A percentile compares a stretch with the other conserved stretches of the same genome.
These are phyloP conservation scores for Galemys pyrenaicus DNA, from an alignment of 2,113 vertebrate genomes.

Conservation along the genomic window DNA sequence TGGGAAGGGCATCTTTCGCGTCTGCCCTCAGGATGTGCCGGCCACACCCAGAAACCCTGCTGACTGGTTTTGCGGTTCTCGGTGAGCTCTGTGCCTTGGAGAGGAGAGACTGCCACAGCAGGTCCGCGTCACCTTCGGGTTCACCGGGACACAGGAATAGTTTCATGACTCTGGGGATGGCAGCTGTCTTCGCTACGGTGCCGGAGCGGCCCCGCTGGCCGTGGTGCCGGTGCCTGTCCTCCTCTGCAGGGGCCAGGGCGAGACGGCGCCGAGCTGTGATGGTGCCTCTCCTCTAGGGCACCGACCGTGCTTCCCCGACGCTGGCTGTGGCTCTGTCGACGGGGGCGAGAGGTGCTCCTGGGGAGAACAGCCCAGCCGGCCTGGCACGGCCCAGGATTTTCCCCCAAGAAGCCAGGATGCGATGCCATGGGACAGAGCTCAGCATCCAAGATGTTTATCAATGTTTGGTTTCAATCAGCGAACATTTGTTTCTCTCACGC, in stretches of 20 bases:
- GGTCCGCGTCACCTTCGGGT: neutral
- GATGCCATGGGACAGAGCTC: neutral
- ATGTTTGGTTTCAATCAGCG: constrained; percentile 18
- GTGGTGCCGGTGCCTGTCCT: neutral
- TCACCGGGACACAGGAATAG: neutral
- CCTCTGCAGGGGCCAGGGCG: fast-evolving
- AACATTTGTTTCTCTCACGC: neutral
- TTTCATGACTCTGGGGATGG: neutral
- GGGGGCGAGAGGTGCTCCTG: neutral
- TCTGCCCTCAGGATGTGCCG: neutral
- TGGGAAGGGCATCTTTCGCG: neutral
- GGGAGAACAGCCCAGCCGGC: neutral
- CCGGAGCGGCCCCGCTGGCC: neutral
- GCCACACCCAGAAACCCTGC: neutral
- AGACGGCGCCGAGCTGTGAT: fast-evolving
- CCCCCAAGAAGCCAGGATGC: constrained; percentile 38
- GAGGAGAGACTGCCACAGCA: neutral
- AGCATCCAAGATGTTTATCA: neutral
- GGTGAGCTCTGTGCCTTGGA: neutral
- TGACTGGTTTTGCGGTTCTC: neutral
- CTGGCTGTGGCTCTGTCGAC: neutral
- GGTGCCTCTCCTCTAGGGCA: neutral
- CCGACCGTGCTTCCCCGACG: neutral
- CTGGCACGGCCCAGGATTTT: neutral
- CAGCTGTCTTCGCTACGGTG: neutral